Conservation (phyloP, 2,888 invertebrate genomes). For the Seira ritae region DNA sequence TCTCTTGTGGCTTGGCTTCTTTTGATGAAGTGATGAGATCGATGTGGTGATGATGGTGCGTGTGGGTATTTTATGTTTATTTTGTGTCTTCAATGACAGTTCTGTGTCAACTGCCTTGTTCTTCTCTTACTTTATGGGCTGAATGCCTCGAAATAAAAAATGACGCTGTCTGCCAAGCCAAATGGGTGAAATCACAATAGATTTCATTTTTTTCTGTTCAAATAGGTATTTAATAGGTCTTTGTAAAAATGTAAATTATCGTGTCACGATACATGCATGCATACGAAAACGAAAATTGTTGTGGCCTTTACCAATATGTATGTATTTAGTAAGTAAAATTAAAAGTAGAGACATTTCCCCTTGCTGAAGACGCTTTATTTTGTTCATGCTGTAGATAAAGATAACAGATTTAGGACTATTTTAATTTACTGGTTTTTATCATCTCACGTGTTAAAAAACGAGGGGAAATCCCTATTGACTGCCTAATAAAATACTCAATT, state of each 20-base stretch:
- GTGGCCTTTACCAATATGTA: no score
- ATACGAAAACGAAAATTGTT: background rate
- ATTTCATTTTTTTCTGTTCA: background rate
- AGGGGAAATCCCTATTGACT: background rate
- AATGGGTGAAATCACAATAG: constrained; percentile 11
- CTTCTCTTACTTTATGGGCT: constrained; percentile 27
- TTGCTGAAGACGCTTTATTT: constrained; percentile 49
- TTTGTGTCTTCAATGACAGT: constrained; percentile 49
- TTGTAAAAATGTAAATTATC: constrained; percentile 16
- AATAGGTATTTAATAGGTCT: background rate
- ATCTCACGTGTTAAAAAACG: constrained; percentile 16
- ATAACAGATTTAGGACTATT: background rate
- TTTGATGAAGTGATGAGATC: constrained; percentile 10
- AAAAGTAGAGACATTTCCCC: background rate
- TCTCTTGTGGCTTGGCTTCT: background rate
- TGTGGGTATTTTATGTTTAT: constrained; percentile 43
- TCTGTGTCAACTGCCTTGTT: constrained; percentile 51
- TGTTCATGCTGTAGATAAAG: constrained; percentile 12
- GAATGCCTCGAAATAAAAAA: background rate
- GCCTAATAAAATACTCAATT: constrained; percentile 37
- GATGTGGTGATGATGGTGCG: background rate
- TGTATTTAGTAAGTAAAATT: background rate
- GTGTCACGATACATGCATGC: background rate
- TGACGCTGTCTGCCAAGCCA: constrained; percentile 7
- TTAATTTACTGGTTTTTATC: constrained; percentile 15